Conservation (phyloP, 2,888 invertebrate species). For the Hypselothyrea guttata region DNA sequence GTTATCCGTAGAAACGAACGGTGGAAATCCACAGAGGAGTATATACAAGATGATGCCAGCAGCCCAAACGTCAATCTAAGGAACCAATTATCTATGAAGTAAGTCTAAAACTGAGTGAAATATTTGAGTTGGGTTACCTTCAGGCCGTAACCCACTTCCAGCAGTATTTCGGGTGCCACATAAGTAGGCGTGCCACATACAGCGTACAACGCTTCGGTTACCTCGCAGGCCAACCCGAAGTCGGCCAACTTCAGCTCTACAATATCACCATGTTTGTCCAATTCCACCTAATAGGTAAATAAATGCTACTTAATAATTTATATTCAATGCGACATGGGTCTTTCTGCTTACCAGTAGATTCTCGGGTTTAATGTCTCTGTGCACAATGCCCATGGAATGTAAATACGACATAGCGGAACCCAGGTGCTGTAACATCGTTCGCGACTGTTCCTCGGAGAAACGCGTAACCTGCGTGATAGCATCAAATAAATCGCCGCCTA, state of each 20-base stretch:
- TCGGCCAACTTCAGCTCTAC: slow-evolving; percentile 96
- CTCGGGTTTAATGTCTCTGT: slow-evolving; percentile 99
- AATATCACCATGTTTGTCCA: slow-evolving; percentile 87
- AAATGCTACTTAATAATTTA: too few species aligned
- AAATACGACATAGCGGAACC: slow-evolving; percentile 96
- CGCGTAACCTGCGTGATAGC: slow-evolving; percentile 96
- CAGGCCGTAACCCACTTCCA: slow-evolving; percentile 95
- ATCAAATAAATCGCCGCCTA: slow-evolving; percentile 99
- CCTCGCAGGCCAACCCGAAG: slow-evolving; percentile 97
- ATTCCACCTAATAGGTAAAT: slow-evolving; percentile 85
- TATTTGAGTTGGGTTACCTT: slow-evolving; percentile 85
- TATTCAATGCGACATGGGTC: too few species aligned
- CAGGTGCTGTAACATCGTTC: slow-evolving; percentile 95
- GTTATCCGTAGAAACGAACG: slow-evolving; percentile 96
- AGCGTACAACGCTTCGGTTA: slow-evolving; percentile 92
- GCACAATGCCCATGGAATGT: slow-evolving; percentile 96
- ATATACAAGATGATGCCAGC: slow-evolving; percentile 98
- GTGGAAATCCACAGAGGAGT: slow-evolving; percentile 98
- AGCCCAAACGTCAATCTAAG: slow-evolving; percentile 98
- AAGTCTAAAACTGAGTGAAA: not conserved
- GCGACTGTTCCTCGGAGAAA: slow-evolving; percentile 96
- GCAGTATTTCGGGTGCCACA: slow-evolving; percentile 98
- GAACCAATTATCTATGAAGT: not conserved
- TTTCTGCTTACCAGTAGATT: slow-evolving; percentile 90
- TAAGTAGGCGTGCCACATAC: slow-evolving; percentile 99